phyloP scores from a whole-genome alignment of 2,113 vertebrate genomes.

The Poecile atricapillus region DNA sequence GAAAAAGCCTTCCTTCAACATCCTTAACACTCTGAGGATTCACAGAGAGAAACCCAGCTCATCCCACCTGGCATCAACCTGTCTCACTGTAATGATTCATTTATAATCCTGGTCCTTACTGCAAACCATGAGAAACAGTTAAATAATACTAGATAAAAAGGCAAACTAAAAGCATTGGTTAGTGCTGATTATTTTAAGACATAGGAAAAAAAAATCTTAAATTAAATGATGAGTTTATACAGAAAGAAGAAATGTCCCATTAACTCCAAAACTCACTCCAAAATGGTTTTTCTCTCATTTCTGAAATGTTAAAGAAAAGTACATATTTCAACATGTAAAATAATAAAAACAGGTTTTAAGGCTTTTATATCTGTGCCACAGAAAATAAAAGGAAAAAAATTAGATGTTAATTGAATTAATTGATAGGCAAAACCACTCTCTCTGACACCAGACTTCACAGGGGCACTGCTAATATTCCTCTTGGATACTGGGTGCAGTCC shows the following conservation, averaged over 20 bases:
- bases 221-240: background rate
- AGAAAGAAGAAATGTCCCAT: background rate
- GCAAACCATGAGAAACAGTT: background rate
- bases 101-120: background rate
- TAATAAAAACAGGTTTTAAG: background rate
- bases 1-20: background rate
- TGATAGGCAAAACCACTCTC: background rate
- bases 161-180: background rate
- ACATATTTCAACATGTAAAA: background rate
- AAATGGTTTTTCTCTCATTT: background rate
- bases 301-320: background rate
- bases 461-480: background rate
- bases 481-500: background rate
- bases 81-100: background rate
- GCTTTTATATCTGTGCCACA: background rate
- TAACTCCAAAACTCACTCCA: background rate
- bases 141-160: background rate
- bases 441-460: background rate
- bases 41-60: background rate
- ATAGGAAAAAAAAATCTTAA: background rate
- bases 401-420: accelerated
- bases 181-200: background rate
- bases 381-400: background rate
- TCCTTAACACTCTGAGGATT: background rate
- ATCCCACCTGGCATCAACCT: background rate